Conservation (phyloP, 1,140 invertebrate genomes). For the Phymorhynchus buccinoides region DNA sequence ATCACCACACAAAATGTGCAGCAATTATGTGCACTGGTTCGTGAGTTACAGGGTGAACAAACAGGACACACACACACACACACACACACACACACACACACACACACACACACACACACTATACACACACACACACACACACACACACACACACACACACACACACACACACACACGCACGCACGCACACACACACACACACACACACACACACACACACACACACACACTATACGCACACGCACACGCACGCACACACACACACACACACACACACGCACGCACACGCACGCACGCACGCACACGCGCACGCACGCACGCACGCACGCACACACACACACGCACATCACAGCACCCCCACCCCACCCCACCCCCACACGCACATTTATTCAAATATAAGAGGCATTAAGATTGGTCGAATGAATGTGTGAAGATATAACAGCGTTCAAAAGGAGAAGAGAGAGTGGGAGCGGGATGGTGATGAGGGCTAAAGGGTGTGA, state of each 20-base stretch:
- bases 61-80: neutral
- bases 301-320: conserved; percentile 3
- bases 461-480: too few relatives aligned
- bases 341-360: neutral
- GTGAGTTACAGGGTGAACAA: neutral
- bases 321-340: neutral
- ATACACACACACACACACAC: neutral
- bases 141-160: neutral
- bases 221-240: neutral
- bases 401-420: too few relatives aligned
- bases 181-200: too few relatives aligned
- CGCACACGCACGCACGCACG: neutral
- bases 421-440: too few relatives aligned
- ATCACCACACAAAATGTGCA: too few relatives aligned
- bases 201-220: neutral
- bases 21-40: too few relatives aligned
- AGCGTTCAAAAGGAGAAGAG: too few relatives aligned
- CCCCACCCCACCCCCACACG: too few relatives aligned
- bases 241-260: neutral
- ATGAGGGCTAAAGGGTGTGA: too few relatives aligned
- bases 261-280: neutral
- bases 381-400: too few relatives aligned
- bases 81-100: too few relatives aligned
- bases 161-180: neutral
- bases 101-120: neutral